Conservation (phyloP, 2,888 invertebrate species). For the Leistus spinibarbis region DNA sequence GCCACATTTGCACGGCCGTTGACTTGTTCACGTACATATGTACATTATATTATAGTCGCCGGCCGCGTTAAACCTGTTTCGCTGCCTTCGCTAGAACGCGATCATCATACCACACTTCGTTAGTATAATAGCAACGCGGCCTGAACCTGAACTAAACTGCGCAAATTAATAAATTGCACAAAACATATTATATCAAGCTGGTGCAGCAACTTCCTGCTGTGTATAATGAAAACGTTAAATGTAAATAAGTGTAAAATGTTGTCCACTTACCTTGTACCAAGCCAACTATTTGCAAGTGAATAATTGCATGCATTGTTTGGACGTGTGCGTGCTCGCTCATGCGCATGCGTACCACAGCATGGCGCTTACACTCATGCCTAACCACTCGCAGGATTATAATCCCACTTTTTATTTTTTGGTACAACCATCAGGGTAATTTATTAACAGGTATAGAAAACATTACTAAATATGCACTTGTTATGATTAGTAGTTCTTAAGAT, state of each 20-base stretch:
- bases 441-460: no score
- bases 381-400: no score
- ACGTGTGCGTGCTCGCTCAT: neutral
- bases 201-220: slow-evolving; percentile 35
- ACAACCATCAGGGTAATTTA: no score
- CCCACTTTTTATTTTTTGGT: no score
- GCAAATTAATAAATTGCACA: slow-evolving; percentile 53
- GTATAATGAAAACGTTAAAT: slow-evolving; percentile 34
- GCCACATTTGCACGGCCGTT: neutral
- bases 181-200: slow-evolving; percentile 46
- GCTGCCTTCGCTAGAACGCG: slow-evolving; percentile 35
- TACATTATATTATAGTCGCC: neutral
- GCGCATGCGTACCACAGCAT: slow-evolving; percentile 7
- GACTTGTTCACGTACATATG: neutral
- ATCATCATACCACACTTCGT: slow-evolving; percentile 48
- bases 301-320: slow-evolving; percentile 27
- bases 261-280: slow-evolving; percentile 18
- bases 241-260: slow-evolving; percentile 33
- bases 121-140: slow-evolving; percentile 42
- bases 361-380: no score
- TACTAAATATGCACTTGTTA: no score
- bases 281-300: slow-evolving; percentile 13
- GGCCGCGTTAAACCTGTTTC: slow-evolving; percentile 17
- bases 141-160: slow-evolving; percentile 40
- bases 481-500: no score